Conservation (phyloP, 2,113 vertebrate species). For the Ictidomys tridecemlineatus region DNA sequence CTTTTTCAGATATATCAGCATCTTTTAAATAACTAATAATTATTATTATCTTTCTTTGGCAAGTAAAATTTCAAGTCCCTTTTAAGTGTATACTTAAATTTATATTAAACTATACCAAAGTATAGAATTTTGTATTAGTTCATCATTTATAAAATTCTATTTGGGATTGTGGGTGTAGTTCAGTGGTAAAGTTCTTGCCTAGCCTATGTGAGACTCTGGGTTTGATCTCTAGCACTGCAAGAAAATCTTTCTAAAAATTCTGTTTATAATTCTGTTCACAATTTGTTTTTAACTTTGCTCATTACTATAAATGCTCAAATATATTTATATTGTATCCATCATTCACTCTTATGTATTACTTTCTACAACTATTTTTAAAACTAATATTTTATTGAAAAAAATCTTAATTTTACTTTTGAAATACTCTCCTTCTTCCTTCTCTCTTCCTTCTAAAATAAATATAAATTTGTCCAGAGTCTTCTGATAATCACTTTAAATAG, state of each 20-base stretch:
- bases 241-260: not conserved
- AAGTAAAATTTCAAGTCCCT: not conserved
- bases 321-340: not conserved
- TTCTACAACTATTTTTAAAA: conserved; percentile 2
- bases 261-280: not conserved
- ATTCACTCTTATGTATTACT: not conserved
- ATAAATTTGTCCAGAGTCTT: not conserved
- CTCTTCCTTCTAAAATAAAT: conserved; percentile 44
- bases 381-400: conserved; percentile 22
- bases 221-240: not conserved
- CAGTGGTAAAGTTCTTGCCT: not conserved
- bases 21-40: not conserved
- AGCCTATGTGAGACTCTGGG: not conserved
- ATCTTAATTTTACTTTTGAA: conserved; percentile 44
- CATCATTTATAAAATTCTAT: conserved; percentile 8
- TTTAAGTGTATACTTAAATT: not conserved
- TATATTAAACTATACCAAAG: not conserved
- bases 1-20: conserved; percentile 42
- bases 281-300: not conserved
- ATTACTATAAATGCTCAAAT: not conserved
- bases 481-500: not conserved
- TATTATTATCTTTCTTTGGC: not conserved
- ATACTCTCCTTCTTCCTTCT: not conserved
- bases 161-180: not conserved
- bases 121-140: not conserved